Percentiles rank a stretch among this genome's conserved stretches.
phyloP scores from a whole-genome alignment of 2,888 invertebrate species.

The Volucella inflata region DNA sequence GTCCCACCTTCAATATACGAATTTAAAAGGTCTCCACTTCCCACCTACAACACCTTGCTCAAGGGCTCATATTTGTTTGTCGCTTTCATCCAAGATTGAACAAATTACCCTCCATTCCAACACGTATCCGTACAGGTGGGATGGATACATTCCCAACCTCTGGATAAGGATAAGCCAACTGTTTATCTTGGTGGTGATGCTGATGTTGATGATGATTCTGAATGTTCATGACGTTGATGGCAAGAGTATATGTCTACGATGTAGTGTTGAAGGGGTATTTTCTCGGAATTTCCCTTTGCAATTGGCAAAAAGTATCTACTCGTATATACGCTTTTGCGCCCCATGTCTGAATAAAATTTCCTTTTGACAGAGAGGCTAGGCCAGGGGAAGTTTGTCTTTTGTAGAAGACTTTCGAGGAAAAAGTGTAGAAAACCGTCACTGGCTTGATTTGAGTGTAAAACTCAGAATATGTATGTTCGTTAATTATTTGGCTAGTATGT shows the following conservation, averaged over 20 bases:
- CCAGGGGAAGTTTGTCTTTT: too few species aligned
- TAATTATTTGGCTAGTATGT: too few species aligned
- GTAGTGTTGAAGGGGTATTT: background rate
- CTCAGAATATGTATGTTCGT: too few species aligned
- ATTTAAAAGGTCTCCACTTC: slow-evolving; percentile 24
- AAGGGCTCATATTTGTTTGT: slow-evolving; percentile 17
- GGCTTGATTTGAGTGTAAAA: too few species aligned
- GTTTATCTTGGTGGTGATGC: slow-evolving; percentile 45
- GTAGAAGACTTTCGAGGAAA: too few species aligned
- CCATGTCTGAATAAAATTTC: too few species aligned
- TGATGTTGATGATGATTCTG: background rate
- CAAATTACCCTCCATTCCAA: slow-evolving; percentile 38
- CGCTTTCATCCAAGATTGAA: slow-evolving; percentile 3
- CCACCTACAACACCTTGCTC: background rate
- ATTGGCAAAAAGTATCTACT: too few species aligned
- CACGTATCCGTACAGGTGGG: slow-evolving; percentile 17
- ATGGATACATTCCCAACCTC: background rate
- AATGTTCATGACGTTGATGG: slow-evolving; percentile 3
- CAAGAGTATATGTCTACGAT: slow-evolving; percentile 11
- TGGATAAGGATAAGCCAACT: slow-evolving; percentile 40
- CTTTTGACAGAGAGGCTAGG: too few species aligned
- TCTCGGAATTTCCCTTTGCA: too few species aligned
- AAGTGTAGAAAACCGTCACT: too few species aligned
- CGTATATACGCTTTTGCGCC: too few species aligned
- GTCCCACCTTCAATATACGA: slow-evolving; percentile 57